Percentiles rank a stretch among this genome's conserved stretches.
phyloP scores from a whole-genome alignment of 1,140 invertebrate genomes.

The Lepidotrigona ventralis region DNA sequence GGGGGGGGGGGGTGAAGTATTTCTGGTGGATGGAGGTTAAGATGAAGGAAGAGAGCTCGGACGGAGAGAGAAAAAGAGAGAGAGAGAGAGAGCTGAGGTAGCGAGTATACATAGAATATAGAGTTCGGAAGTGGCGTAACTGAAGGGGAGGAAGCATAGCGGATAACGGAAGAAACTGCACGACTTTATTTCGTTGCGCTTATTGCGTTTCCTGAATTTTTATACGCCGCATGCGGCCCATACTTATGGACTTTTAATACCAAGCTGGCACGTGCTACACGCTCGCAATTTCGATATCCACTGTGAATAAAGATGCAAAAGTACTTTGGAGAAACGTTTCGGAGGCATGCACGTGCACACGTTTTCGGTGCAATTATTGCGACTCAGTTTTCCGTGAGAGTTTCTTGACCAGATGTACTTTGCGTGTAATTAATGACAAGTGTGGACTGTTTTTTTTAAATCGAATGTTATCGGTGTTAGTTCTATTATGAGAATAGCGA shows the following conservation, averaged over 20 bases:
- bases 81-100: not conserved
- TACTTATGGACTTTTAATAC: conserved; percentile 67
- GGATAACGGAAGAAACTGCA: conserved; percentile 71
- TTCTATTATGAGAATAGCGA: not conserved
- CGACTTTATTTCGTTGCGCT: conserved; percentile 74
- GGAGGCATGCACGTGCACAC: not conserved
- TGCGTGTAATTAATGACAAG: not conserved
- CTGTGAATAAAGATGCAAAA: conserved; percentile 44
- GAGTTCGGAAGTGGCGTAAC: conserved; percentile 49
- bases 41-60: not conserved
- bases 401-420: not conserved
- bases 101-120: not conserved
- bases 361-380: not conserved
- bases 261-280: conserved; percentile 61
- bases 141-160: conserved; percentile 38
- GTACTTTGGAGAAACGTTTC: not conserved
- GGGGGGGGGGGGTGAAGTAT: not conserved
- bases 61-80: not conserved
- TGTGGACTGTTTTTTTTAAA: not conserved
- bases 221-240: conserved; percentile 67
- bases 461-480: too few relatives aligned
- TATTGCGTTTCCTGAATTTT: conserved; percentile 74
- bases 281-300: conserved; percentile 57
- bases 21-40: not conserved
- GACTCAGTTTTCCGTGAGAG: not conserved